Base-by-base conservation (phyloP, 2,113 vertebrate genomes). In the Burhinus oedicnemus region DNA sequence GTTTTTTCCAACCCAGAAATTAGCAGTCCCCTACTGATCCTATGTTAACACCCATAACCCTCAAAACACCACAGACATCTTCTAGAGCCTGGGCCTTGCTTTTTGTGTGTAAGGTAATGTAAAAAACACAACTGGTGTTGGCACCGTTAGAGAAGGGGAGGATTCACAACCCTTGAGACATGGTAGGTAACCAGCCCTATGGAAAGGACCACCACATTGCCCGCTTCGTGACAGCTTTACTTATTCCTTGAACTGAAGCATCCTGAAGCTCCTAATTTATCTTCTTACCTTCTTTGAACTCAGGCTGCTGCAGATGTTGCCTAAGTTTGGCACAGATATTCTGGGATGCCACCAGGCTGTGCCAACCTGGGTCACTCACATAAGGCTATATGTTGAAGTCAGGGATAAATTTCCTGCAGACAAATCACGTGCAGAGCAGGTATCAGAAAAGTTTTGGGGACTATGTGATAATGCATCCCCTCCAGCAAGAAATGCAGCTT, bases 341-440 rank as follows among this genome's bases (percentile, higher is more conserved):
- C 45, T 77, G 64, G 26, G 27, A 44, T 54, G 14, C 16, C 45
- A 47, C 30, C 13, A 54, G 30, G 18, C 15, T 83, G 7, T 49
- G 57, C 6, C 47, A 32, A 13, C 10, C 29, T 51, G 9, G 5
- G 12, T 89, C 20, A 42, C 26, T 71, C n/a, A 38, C 3, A 11
- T 44, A 64, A 70, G 13, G 13, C 30, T 82, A 10, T 54, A 2
- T 19, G 21, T 40, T 80, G 22, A 29, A 52, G 16, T 49, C 40
- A 57, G 40, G 9, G 22, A 25, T 25, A 21, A n/a, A 45, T 52
- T 29, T 87, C 4, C 34, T 52, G 42, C 40, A 78, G 34, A 61
- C 5, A 66, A 78, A 36, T 19, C 34, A 8, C 1, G 0, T 13
- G 5, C 26, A 89, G 34, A 26, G 9, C 1, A 12, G 30, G 27